Evolutionary conservation across 1,140 invertebrate genomes (phyloP).

Genomic region (Diorhabda elongata): DNA sequence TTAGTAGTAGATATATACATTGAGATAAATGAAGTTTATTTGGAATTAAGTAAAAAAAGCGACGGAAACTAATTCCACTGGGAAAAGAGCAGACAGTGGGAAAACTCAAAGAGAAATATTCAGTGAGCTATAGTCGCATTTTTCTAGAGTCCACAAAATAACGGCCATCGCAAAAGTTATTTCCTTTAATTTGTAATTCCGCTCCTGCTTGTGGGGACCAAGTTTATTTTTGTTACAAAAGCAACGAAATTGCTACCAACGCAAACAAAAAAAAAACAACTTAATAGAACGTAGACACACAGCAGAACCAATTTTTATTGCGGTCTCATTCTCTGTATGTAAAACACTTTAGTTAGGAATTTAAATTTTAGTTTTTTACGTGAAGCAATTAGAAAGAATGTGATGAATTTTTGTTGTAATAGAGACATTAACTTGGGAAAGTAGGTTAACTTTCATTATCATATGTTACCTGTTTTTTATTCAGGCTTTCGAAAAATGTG

Average conservation of each 20-base stretch:
- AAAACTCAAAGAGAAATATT: constrained; percentile 9
- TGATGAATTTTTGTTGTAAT: too few species aligned
- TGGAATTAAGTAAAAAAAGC: too few species aligned
- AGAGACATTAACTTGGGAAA: too few species aligned
- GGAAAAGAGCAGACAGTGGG: not conserved
- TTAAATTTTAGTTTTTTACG: constrained; percentile 5
- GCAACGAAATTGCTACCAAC: constrained; percentile 16
- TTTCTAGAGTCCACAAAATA: constrained; percentile 1
- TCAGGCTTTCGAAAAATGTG: too few species aligned
- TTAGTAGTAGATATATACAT: too few species aligned
- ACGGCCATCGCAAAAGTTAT: constrained; percentile 5
- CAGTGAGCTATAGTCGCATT: not conserved
- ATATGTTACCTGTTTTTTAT: too few species aligned
- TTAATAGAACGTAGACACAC: constrained; percentile 10
- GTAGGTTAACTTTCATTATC: too few species aligned
- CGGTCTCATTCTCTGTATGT: constrained; percentile 8
- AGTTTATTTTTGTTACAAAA: constrained; percentile 14
- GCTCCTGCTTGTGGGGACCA: constrained; percentile 6
- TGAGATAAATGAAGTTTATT: too few species aligned
- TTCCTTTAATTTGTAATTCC: constrained; percentile 20
- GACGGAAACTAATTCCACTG: too few species aligned
- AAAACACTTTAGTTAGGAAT: not conserved
- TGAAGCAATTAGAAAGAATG: too few species aligned
- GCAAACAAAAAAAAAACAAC: constrained; percentile 8
- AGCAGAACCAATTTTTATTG: constrained; percentile 18